Evolutionary conservation across 1,140 invertebrate species (phyloP).

Genomic region (Antheraea mylitta): DNA sequence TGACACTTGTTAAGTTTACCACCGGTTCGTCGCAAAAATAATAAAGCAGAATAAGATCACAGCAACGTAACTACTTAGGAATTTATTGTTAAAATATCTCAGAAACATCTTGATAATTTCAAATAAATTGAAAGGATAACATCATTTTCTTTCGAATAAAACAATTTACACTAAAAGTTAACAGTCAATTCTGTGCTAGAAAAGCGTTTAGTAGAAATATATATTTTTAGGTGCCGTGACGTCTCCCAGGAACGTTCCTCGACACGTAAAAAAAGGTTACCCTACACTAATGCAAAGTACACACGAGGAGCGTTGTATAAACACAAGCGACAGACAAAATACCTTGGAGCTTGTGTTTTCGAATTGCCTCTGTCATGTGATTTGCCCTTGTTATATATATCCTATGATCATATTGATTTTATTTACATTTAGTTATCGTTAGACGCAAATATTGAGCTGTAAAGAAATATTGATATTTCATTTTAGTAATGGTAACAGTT

Average conservation of each 20-base stretch:
- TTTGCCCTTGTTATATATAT: neutral
- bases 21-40: too few relatives aligned
- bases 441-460: neutral
- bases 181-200: neutral
- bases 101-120: too few relatives aligned
- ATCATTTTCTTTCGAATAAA: too few relatives aligned
- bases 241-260: neutral
- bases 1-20: too few relatives aligned
- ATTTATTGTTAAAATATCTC: too few relatives aligned
- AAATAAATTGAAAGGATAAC: too few relatives aligned
- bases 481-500: neutral
- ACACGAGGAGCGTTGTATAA: slow-evolving; percentile 21
- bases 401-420: neutral
- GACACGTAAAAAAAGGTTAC: slow-evolving; percentile 18
- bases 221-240: neutral
- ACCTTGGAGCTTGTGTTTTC: slow-evolving; percentile 1
- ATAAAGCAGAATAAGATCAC: too few relatives aligned
- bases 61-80: too few relatives aligned
- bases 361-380: neutral
- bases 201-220: neutral
- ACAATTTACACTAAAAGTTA: neutral
- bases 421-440: neutral
- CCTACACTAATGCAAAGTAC: slow-evolving; percentile 29
- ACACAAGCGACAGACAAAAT: slow-evolving; percentile 22
- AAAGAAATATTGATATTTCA: neutral